A percentile compares a stretch with the other conserved stretches of the same genome.
These are phyloP conservation scores for Kryptolebias ocellatus DNA, from an alignment of 2,797 vertebrate species.

Conservation along the genomic window DNA sequence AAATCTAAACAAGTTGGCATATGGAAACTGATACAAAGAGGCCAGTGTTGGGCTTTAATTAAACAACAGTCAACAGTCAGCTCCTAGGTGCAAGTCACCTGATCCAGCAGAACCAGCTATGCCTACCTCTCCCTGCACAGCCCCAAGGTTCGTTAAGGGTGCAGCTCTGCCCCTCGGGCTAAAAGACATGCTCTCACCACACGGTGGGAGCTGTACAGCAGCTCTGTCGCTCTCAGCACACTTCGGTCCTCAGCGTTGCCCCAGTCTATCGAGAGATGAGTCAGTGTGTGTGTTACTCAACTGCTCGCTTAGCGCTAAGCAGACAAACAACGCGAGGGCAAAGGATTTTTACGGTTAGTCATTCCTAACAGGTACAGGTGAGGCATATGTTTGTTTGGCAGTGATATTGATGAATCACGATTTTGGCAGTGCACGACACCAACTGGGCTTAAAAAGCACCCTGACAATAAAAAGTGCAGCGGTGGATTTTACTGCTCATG, in stretches of 20 bases:
- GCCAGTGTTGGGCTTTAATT: background rate
- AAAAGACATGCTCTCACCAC: constrained; percentile 47
- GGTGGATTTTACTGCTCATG: too few species aligned
- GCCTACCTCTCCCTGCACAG: constrained; percentile 59
- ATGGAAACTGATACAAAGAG: constrained; percentile 8
- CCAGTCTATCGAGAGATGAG: constrained; percentile 50
- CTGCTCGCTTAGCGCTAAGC: constrained; percentile 28
- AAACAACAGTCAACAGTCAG: constrained; percentile 37
- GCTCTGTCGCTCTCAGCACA: constrained; percentile 58
- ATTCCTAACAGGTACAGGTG: constrained; percentile 29
- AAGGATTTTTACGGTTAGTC: constrained; percentile 46
- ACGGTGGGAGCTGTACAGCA: constrained; percentile 43
- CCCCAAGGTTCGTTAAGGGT: constrained; percentile 64
- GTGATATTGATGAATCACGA: constrained; percentile 55
- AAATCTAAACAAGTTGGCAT: constrained; percentile 10
- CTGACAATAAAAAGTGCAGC: too few species aligned
- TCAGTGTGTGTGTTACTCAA: constrained; percentile 53
- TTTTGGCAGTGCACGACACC: constrained; percentile 24
- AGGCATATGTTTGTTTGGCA: constrained; percentile 26
- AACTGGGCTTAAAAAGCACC: constrained; percentile 9
- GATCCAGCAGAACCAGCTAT: constrained; percentile 68
- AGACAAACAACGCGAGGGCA: constrained; percentile 52
- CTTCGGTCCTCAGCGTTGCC: constrained; percentile 34
- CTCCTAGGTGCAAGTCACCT: constrained; percentile 28
- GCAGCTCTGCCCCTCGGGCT: constrained; percentile 61